phyloP scores from a whole-genome alignment of 2,113 vertebrate species.

The Anguilla rostrata region DNA sequence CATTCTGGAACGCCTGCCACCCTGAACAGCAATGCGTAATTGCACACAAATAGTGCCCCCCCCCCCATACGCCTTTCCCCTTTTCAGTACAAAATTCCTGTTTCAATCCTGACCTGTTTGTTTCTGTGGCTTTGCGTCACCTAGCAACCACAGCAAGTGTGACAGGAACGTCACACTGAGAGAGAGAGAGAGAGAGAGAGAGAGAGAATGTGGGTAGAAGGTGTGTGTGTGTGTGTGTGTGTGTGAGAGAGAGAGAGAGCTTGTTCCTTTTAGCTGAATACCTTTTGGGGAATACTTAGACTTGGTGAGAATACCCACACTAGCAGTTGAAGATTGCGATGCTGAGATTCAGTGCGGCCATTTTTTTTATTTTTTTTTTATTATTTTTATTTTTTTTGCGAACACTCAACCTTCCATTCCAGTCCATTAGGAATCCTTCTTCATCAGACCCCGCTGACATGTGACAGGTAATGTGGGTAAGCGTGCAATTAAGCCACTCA shows the following conservation, averaged over 20 bases:
- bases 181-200: conserved; percentile 48
- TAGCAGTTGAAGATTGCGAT: background rate
- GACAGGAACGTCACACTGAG: conserved; percentile 66
- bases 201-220: conserved; percentile 31
- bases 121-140: conserved; percentile 65
- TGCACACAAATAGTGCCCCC: background rate
- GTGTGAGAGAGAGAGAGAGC: conserved; percentile 41
- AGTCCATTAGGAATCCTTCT: background rate
- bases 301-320: background rate
- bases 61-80: conserved; percentile 30
- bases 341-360: background rate
- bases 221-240: conserved; percentile 58
- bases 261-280: background rate
- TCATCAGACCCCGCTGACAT: background rate
- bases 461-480: background rate
- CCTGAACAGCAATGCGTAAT: background rate
- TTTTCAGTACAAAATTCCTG: conserved; percentile 49
- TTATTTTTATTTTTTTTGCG: background rate
- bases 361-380: too few relatives aligned
- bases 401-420: background rate
- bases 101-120: conserved; percentile 61
- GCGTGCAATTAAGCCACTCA: background rate
- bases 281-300: background rate
- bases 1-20: background rate
- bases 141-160: conserved; percentile 73